Evolutionary conservation across 2,797 vertebrate genomes (phyloP).

Genomic region (Danio jaintianensis): DNA sequence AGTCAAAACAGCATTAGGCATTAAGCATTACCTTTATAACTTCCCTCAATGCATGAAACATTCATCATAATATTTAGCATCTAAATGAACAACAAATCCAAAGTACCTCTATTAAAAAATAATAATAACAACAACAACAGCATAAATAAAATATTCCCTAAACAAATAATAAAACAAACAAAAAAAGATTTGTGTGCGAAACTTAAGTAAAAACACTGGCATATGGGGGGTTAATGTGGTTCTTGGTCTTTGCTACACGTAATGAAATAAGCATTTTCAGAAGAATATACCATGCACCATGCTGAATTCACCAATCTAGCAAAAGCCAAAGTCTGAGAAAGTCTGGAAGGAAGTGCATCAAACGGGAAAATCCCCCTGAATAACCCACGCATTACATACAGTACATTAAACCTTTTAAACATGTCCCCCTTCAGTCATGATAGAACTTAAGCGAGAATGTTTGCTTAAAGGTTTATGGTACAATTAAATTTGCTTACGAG

Average conservation of each 20-base stretch:
- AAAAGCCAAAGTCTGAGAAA: not conserved
- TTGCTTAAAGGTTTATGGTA: slow-evolving; percentile 29
- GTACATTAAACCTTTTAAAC: not conserved
- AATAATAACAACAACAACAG: not conserved
- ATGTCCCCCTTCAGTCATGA: not conserved
- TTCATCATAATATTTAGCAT: slow-evolving; percentile 3
- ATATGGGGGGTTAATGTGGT: not conserved
- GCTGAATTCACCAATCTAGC: slow-evolving; percentile 10
- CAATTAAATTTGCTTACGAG: not conserved
- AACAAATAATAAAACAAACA: not conserved
- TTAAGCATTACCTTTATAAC: too few species aligned
- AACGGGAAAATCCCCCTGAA: not conserved
- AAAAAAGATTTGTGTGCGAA: not conserved
- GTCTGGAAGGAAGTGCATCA: not conserved
- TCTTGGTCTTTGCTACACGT: slow-evolving; percentile 35
- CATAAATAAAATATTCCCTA: not conserved
- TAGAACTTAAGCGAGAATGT: slow-evolving; percentile 2
- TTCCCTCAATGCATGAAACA: not conserved
- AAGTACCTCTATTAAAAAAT: not conserved
- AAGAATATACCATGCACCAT: slow-evolving; percentile 43
- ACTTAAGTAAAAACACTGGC: slow-evolving; percentile 7
- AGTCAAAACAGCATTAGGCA: too few species aligned
- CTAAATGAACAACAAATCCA: not conserved
- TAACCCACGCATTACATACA: not conserved
- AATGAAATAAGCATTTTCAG: slow-evolving; percentile 25